Evolutionary conservation across 2,888 invertebrate genomes (phyloP), one percentile per base, ranked within the genome.

Genomic region (Oscheius sp.): DNA sequence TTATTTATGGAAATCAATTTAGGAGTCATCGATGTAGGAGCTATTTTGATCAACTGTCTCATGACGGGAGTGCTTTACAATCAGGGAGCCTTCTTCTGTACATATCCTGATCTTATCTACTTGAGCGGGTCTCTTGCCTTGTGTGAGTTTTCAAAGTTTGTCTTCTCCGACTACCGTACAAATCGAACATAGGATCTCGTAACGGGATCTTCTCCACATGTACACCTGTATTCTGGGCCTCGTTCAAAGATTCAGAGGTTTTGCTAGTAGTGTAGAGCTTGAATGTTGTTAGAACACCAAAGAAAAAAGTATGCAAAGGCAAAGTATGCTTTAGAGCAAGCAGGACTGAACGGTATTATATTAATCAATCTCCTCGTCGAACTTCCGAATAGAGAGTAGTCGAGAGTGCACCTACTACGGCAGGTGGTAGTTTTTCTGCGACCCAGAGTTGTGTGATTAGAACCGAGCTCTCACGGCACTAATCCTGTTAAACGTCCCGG

Each of bases 41-140:
- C 58, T 7, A 32, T 58, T 32, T 21, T 5, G 11, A 33, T 58
- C 58, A 58, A 58, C 35, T 58, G 58, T 32, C 2, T 58, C 5
- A 11, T 29, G 32, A 58, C 58, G 58, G 58, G 58, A 58, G 32
- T 58, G 21, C 11, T 58, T n/a, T 58, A 32, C 35, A 58, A 32
- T 32, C 32, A 58, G 11, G 58, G 58, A 5, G 58, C 58, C 32
- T 58, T 11, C 11, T 58, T 58, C 58, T 58, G 58, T 58, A 58
- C 58, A 11, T 33, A 58, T 58, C 58, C 58, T 5, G 3, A 4
- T 11, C 5, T 58, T 3, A 58, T 58, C 58, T 58, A 58, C 32
- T 21, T 58, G 32, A 58, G 29, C 35, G 58, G 58, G 11, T 29
- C 32, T 58, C 2, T 58, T 21, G 58, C 32, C n/a, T 58, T 58